Evolutionary conservation across 2,888 invertebrate genomes (phyloP), one percentile per base, ranked within the genome.

Genomic region (Cheilosia scutellata): DNA sequence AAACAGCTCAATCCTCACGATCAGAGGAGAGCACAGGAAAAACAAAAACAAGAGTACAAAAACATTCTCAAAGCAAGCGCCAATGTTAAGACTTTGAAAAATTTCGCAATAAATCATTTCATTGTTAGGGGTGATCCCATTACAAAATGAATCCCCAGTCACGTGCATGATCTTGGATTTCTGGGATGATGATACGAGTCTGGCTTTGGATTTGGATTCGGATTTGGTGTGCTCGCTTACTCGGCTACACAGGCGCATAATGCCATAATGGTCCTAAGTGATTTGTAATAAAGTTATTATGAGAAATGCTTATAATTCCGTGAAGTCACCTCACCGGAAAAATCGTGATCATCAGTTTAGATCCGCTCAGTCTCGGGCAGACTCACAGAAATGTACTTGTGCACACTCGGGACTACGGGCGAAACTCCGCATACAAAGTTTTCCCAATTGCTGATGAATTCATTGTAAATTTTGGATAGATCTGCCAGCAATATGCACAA

Each of bases 251-350:
- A 55, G 55, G 16, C 16, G 20, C 16, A 44, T 47, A 47, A 47
- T 16, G 47, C 66, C 79, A 82, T 87, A 87, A 88, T 88, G 86
- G 86, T 86, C 86, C 83, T 83, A 83, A 88, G 88, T 87, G 88
- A 88, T 88, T 88, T 88, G 88, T 88, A 87, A 88, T 88, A 86
- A 88, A 88, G 88, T 88, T 88, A 88, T 88, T 88, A 87, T 87
- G 84, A 82, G 86, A 72, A 82, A 86, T 86, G 72, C 86, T 86
- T 82, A 82, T 82, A 63, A 86, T 86, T 86, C 82, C 86, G 86
- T 86, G 86, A 86, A 86, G 86, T 86, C 87, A 79, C 84, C 82
- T 78, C 76, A 74, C 60, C 62, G 87, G 76, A 82, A 87, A 88
- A 87, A 78, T 88, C 88, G 88, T 88, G 88, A 88, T 87, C 77